These are phyloP conservation scores for Drosophila triauraria DNA, from an alignment of 1,140 invertebrate species.

Conservation along the genomic window DNA sequence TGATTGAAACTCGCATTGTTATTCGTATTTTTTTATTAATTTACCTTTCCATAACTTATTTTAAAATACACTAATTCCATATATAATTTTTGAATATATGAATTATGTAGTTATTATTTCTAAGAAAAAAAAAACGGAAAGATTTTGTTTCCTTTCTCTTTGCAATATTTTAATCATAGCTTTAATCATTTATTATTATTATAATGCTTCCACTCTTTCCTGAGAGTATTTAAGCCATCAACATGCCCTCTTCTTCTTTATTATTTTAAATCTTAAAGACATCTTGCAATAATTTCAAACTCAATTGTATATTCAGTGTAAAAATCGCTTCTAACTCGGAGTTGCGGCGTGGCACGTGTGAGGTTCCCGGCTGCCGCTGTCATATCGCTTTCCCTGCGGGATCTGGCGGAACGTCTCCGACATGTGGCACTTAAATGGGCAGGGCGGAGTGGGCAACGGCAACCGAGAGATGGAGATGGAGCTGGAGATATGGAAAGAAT, in stretches of 20 bases:
- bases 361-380: slow-evolving; percentile 50
- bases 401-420: slow-evolving; percentile 38
- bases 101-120: not conserved
- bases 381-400: slow-evolving; percentile 56
- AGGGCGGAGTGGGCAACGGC: slow-evolving; percentile 20
- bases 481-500: slow-evolving; percentile 17
- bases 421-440: slow-evolving; percentile 78
- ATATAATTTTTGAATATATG: not conserved
- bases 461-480: slow-evolving; percentile 1
- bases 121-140: not conserved
- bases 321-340: slow-evolving; percentile 59
- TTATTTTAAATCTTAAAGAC: not conserved
- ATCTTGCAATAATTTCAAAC: slow-evolving; percentile 1
- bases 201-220: too few relatives aligned
- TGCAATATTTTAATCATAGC: not conserved
- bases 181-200: too few relatives aligned
- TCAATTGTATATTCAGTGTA: slow-evolving; percentile 50
- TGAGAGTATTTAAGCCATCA: not conserved
- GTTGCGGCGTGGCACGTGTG: slow-evolving; percentile 51
- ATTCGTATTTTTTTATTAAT: not conserved
- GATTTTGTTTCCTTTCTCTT: not conserved
- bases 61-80: not conserved
- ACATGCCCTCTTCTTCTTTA: not conserved
- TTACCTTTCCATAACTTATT: not conserved
- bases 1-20: not conserved